Evolutionary conservation across 1,140 invertebrate species (phyloP).

Genomic region (Lordiphosa mommai): DNA sequence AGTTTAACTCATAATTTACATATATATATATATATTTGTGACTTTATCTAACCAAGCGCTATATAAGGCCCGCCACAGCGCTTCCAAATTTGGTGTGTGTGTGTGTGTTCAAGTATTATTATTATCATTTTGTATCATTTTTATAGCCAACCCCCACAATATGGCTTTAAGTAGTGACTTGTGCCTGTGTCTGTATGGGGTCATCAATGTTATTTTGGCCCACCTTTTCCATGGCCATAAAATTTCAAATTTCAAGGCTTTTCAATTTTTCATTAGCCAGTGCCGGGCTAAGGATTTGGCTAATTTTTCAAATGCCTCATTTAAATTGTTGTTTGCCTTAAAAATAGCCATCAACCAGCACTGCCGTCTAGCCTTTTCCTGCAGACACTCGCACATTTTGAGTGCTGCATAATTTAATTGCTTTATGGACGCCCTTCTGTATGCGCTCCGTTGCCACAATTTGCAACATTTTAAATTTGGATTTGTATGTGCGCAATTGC

Average conservation of each 20-base stretch:
- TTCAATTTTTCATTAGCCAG: conserved; percentile 23
- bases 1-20: conserved; percentile 71
- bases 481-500: conserved; percentile 38
- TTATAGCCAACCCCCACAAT: conserved; percentile 41
- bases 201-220: neutral
- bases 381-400: too few species aligned
- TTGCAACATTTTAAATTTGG: conserved; percentile 66
- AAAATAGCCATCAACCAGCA: conserved; percentile 15
- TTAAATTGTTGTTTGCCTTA: conserved; percentile 8
- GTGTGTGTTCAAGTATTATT: conserved; percentile 50
- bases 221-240: conserved; percentile 6
- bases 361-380: too few species aligned
- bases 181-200: neutral
- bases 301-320: conserved; percentile 10
- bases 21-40: conserved; percentile 38
- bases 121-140: conserved; percentile 44
- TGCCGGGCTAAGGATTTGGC: conserved; percentile 10
- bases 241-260: neutral
- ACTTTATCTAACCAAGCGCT: conserved; percentile 51
- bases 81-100: conserved; percentile 55
- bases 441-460: conserved; percentile 30
- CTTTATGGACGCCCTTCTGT: neutral
- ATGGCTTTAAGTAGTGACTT: conserved; percentile 30
- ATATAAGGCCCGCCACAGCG: conserved; percentile 48
- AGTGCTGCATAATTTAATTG: too few species aligned